These are phyloP conservation scores for Emydocephalus ijimae DNA, from an alignment of 2,113 vertebrate species.

Conservation along the genomic window DNA sequence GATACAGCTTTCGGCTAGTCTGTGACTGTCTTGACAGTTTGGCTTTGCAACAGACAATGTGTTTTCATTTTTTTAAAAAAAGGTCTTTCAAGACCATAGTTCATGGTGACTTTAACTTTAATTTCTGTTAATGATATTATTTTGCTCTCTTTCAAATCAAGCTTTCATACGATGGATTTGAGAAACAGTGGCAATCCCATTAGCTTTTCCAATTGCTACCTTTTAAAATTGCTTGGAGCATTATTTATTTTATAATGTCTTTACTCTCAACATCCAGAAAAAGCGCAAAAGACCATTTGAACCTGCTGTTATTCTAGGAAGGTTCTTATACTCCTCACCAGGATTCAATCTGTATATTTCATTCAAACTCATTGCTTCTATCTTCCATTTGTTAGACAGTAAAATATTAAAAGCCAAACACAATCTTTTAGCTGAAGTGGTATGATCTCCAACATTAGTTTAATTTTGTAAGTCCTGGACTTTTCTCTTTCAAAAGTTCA, in stretches of 20 bases:
- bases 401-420: background rate
- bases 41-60: constrained; percentile 66
- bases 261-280: constrained; percentile 30
- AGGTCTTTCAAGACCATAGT: constrained; percentile 63
- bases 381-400: background rate
- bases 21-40: constrained; percentile 71
- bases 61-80: constrained; percentile 57
- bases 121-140: constrained; percentile 69
- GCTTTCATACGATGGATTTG: constrained; percentile 62
- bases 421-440: background rate
- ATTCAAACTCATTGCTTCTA: background rate
- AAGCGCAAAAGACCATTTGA: constrained; percentile 13
- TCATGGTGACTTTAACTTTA: constrained; percentile 64
- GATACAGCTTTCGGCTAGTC: constrained; percentile 63
- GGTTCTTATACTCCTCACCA: background rate
- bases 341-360: background rate
- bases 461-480: background rate
- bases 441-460: background rate
- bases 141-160: constrained; percentile 58
- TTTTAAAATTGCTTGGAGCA: constrained; percentile 34
- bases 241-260: constrained; percentile 46
- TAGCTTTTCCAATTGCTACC: constrained; percentile 45
- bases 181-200: constrained; percentile 63
- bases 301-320: background rate
- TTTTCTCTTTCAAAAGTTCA: background rate